A percentile compares a stretch with the other conserved stretches of the same genome.
Conservation (phyloP, 1,140 invertebrate genomes). For the Lasioglossum albipes region DNA sequence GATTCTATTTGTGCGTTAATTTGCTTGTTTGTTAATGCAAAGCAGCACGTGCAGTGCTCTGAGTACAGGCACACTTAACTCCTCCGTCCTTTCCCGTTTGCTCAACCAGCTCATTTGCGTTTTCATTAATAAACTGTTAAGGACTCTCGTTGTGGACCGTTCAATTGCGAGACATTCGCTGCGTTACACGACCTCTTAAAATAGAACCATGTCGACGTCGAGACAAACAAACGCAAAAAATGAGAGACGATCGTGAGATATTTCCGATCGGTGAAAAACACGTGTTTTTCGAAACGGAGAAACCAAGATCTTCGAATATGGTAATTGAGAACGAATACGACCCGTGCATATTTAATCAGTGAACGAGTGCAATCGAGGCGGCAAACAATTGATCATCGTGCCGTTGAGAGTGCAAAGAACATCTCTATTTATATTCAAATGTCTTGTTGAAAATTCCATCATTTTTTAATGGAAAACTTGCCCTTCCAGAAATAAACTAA, state of each 20-base stretch:
- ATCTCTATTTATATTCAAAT: too few relatives aligned
- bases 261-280: not conserved
- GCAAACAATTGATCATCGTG: too few relatives aligned
- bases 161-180: not conserved
- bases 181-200: not conserved
- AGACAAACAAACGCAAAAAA: not conserved
- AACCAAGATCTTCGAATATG: too few relatives aligned
- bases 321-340: too few relatives aligned
- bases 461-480: too few relatives aligned
- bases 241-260: not conserved
- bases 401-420: too few relatives aligned
- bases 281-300: not conserved
- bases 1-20: not conserved
- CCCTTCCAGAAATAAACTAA: too few relatives aligned
- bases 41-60: not conserved
- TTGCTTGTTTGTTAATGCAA: conserved; percentile 14
- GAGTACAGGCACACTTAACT: not conserved
- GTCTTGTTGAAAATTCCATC: too few relatives aligned
- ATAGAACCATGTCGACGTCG: not conserved
- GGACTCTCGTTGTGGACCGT: not conserved
- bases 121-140: conserved; percentile 28
- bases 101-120: not conserved
- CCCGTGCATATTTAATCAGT: too few relatives aligned
- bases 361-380: too few relatives aligned
- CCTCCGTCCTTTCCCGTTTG: conserved; percentile 1